A percentile compares a stretch with the other conserved stretches of the same genome.
These are phyloP conservation scores for Tachysurus fulvidraco DNA, from an alignment of 2,113 vertebrate genomes.

Conservation along the genomic window DNA sequence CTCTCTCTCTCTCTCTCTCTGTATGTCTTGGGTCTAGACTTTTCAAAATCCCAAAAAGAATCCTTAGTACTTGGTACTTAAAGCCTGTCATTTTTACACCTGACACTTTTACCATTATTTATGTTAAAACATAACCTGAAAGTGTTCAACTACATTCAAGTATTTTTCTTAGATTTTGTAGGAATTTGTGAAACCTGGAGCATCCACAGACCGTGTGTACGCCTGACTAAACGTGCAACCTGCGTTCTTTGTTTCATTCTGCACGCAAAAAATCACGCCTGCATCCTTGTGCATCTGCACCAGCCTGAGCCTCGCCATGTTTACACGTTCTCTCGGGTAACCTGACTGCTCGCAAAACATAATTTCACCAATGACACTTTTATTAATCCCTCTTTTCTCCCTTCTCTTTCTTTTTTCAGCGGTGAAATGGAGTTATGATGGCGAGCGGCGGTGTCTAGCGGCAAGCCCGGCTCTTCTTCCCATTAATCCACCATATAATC, in stretches of 20 bases:
- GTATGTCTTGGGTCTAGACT: neutral
- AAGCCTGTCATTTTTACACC: neutral
- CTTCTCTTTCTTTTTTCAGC: neutral
- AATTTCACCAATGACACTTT: slow-evolving; percentile 30
- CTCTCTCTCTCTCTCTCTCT: neutral
- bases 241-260: neutral
- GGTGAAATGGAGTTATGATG: slow-evolving; percentile 9
- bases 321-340: neutral
- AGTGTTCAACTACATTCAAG: neutral
- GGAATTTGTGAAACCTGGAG: neutral
- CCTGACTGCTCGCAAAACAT: slow-evolving; percentile 1
- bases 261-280: slow-evolving; percentile 2
- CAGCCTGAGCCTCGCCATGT: neutral
- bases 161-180: neutral
- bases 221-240: neutral
- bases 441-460: slow-evolving; percentile 12
- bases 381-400: slow-evolving; percentile 37
- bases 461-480: slow-evolving; percentile 17
- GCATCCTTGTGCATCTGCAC: neutral
- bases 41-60: neutral
- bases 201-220: no score
- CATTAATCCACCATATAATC: slow-evolving; percentile 51
- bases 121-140: neutral
- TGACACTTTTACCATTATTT: neutral
- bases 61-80: neutral